Base-by-base conservation (phyloP, 2,797 vertebrate genomes). In the Hapalemur alaotrensis region DNA sequence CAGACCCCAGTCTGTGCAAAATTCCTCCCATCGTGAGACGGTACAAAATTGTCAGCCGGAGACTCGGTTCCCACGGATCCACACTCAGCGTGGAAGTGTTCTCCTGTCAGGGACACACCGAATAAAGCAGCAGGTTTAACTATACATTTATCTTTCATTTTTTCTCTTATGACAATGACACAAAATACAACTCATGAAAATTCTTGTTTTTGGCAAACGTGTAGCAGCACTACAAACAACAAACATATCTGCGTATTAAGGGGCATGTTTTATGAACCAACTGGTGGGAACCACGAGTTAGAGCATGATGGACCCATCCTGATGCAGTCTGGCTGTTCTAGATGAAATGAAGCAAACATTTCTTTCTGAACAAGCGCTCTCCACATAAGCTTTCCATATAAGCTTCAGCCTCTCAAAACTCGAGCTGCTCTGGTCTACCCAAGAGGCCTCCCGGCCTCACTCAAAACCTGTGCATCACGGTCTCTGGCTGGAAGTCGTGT, bases 261-360 rank as follows among this genome's bases (percentile, higher is more conserved):
- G 1, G 7, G 41, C 11, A 8, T 1, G 23, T 43, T n/a, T 61
- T 81, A 38, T 23, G 3, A 4, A 22, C 30, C n/a, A 2, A 0
- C 7, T 1, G 67, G 14, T 10, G 22, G 61, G 61, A 38, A 22
- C 30, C 23, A 5, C 1, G 0, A 0, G 2, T 59, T 30, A 13
- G 22, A 25, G 32, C 20, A 32, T 1, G 54, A 4, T 30, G 12
- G 4, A 15, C 28, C 67, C 15, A 2, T 15, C 50, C 28, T 0
- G 7, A n/a, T 0, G 14, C 23, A 20, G 54, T 18, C 89, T 25
- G 32, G 79, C 59, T 9, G 13, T 28, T 57, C n/a, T 18, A 75
- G 46, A 18, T 5, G 38, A 70, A 25, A 38, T 0, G 59, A 57
- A 15, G 43, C 18, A 13, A 14, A 54, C 17, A 17, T 5, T 52